Base-by-base conservation (phyloP, 1,140 invertebrate genomes). In the Drosophila yakuba region DNA sequence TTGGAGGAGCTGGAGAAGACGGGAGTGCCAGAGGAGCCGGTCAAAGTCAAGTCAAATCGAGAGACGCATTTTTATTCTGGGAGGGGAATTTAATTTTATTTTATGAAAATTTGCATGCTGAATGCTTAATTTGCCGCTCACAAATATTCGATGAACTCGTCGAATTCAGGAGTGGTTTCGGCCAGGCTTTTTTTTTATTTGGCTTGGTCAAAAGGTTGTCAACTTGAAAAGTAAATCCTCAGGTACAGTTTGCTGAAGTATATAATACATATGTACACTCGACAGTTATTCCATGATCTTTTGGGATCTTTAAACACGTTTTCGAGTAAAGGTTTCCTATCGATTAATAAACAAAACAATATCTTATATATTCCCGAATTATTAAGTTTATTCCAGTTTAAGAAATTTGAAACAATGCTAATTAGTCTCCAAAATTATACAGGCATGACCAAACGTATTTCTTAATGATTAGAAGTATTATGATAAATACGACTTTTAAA, bases 91-190 rank as follows among this genome's bases (percentile, higher is more conserved):
- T 66, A 73, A 69, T 88, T 88, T 81, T 77, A 83, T 88, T 88
- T 83, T 76, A 88, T 78, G 36, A 68, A 78, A 79, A 88, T 86
- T 86, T 86, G 83, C 83, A 86, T 86, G 79, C 75, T 72, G 84
- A 86, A 86, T 88, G 59, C 79, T 83, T 88, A 89, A 86, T 86
- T 84, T 69, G 60, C 47, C 57, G 47, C 20, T n/a, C 60, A 60
- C 4, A 38, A 47, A 55, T 51, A 25, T 57, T 51, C 15, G 35
- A 39, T 55, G 17, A 48, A 57, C 61, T 52, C 50, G 36, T 14
- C 11, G 43, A 43, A 47, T 64, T 58, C 35, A 44, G 73, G 60
- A 75, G 73, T 47, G 59, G 43, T 63, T 74, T 68, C 59, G 6
- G 36, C 7, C 20, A n/a, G 17, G 14, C n/a, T 66, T 15, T 51